phyloP scores from a whole-genome alignment of 1,140 invertebrate species.

The Drosophila serrata region DNA sequence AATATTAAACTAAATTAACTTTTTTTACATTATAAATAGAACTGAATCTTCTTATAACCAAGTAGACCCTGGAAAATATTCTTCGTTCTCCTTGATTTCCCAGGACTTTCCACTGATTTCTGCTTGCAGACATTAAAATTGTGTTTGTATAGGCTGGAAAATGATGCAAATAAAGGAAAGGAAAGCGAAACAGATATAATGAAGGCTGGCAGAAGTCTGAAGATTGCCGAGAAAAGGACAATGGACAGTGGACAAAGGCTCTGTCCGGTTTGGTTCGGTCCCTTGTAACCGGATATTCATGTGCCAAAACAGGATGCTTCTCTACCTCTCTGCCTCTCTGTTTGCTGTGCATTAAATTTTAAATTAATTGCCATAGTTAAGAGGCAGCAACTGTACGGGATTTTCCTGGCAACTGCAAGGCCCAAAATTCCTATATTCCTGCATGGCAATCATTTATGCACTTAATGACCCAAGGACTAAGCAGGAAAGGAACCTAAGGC shows the following conservation, averaged over 20 bases:
- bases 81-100: slow-evolving; percentile 3
- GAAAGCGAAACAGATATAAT: slow-evolving; percentile 21
- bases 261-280: slow-evolving; percentile 6
- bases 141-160: slow-evolving; percentile 66
- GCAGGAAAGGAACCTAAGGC: slow-evolving; percentile 19
- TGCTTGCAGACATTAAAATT: slow-evolving; percentile 26
- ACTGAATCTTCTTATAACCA: background rate
- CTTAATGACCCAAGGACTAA: slow-evolving; percentile 31
- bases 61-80: slow-evolving; percentile 4
- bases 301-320: slow-evolving; percentile 39
- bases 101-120: background rate
- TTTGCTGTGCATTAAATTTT: slow-evolving; percentile 37
- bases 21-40: background rate
- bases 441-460: slow-evolving; percentile 66
- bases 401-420: slow-evolving; percentile 15
- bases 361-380: slow-evolving; percentile 40
- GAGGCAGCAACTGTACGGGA: slow-evolving; percentile 11
- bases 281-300: slow-evolving; percentile 62
- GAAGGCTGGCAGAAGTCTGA: slow-evolving; percentile 1
- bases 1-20: background rate
- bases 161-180: slow-evolving; percentile 42
- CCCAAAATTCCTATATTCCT: slow-evolving; percentile 27
- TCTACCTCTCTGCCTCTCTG: background rate
- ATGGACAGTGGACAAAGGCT: slow-evolving; percentile 6
- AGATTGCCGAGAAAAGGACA: slow-evolving; percentile 10